A percentile compares a stretch with the other conserved stretches of the same genome.
phyloP scores from a whole-genome alignment of 2,113 vertebrate genomes.

The Rattus norvegicus region GRCr8 NC_086034.1:4480001-4480500 shows the following conservation, averaged over 20 bases:
- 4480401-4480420: background rate
- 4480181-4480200: background rate
- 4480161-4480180: background rate
- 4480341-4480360: background rate
- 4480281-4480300: background rate
- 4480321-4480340: background rate
- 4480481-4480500: constrained; percentile 21
- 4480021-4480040: background rate
- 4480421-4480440: background rate
- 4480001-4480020: background rate
- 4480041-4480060: background rate
- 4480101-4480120: background rate
- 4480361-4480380: background rate
- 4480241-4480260: background rate
- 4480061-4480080: background rate
- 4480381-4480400: background rate
- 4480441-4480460: background rate
- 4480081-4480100: background rate
- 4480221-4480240: background rate
- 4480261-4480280: background rate
- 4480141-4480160: background rate
- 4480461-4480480: background rate
- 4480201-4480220: background rate
- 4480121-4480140: background rate
- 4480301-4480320: background rate